phyloP scores from a whole-genome alignment of 2,888 invertebrate genomes.

The Platerodrilus igneus region DNA sequence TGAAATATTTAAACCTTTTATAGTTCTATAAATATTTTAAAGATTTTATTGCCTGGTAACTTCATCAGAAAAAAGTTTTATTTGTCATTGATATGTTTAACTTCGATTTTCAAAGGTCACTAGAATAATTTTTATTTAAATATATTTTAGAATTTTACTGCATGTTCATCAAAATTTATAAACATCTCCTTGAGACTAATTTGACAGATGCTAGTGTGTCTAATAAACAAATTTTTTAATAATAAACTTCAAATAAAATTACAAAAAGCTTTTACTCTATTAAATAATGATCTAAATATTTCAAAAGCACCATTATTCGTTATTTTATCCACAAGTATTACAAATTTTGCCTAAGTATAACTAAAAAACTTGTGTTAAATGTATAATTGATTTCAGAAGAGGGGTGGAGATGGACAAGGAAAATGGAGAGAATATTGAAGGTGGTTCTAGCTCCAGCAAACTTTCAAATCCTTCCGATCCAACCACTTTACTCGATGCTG shows the following conservation, averaged over 20 bases:
- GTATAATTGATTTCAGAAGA: no score
- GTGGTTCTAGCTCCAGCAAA: constrained; percentile 55
- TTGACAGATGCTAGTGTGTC: constrained; percentile 17
- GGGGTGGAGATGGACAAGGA: constrained; percentile 70
- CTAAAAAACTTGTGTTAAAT: no score
- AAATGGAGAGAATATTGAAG: constrained; percentile 63
- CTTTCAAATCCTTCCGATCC: constrained; percentile 51
- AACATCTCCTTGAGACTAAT: constrained; percentile 16
- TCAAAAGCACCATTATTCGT: no score
- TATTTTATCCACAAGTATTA: no score
- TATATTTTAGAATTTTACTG: constrained; percentile 9
- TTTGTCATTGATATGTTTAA: neutral
- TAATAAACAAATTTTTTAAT: constrained; percentile 9
- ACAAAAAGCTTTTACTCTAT: no score
- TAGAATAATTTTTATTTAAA: constrained; percentile 10
- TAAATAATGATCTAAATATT: no score
- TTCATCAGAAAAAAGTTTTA: no score
- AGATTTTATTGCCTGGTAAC: no score
- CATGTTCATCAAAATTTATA: constrained; percentile 8
- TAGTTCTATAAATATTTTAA: no score
- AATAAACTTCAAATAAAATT: no score
- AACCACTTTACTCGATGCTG: constrained; percentile 73
- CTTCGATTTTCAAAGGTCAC: constrained; percentile 10
- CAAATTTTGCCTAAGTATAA: no score
- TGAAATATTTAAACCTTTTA: no score